Evolutionary conservation across 2,888 invertebrate species (phyloP).

Genomic region (Dryomyza anilis): DNA sequence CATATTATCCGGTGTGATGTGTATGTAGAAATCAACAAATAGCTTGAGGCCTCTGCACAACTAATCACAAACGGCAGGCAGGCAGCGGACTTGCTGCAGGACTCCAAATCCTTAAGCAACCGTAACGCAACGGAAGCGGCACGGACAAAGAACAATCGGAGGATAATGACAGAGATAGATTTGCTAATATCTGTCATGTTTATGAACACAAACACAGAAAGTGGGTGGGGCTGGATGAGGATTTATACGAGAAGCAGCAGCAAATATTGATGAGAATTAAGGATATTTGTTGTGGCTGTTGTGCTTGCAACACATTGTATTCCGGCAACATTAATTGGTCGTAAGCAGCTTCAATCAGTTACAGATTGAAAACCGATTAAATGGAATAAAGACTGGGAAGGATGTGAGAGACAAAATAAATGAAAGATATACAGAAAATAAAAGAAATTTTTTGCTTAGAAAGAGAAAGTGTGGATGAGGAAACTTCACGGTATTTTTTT

Average conservation of each 20-base stretch:
- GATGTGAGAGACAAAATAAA: no score
- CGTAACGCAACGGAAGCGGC: slow-evolving; percentile 28
- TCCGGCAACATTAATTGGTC: slow-evolving; percentile 48
- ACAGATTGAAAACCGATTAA: slow-evolving; percentile 58
- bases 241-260: neutral
- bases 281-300: slow-evolving; percentile 14
- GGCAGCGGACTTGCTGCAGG: slow-evolving; percentile 15
- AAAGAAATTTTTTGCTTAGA: no score
- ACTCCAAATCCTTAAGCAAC: slow-evolving; percentile 33
- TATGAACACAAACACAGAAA: slow-evolving; percentile 42
- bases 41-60: slow-evolving; percentile 29
- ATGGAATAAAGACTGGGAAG: no score
- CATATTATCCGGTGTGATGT: neutral
- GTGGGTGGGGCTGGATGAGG: neutral
- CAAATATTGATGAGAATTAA: slow-evolving; percentile 20
- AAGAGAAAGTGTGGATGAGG: no score
- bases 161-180: slow-evolving; percentile 62
- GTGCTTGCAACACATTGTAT: slow-evolving; percentile 25
- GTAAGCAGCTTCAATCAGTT: slow-evolving; percentile 56
- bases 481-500: no score
- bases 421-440: no score
- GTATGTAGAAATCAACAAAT: slow-evolving; percentile 29
- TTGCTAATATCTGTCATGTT: slow-evolving; percentile 61
- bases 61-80: slow-evolving; percentile 36
- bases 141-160: slow-evolving; percentile 52